Evolutionary conservation across 2,888 invertebrate genomes (phyloP), one percentile per base, ranked within the genome.

Genomic region (Platycheirus rosarum): DNA sequence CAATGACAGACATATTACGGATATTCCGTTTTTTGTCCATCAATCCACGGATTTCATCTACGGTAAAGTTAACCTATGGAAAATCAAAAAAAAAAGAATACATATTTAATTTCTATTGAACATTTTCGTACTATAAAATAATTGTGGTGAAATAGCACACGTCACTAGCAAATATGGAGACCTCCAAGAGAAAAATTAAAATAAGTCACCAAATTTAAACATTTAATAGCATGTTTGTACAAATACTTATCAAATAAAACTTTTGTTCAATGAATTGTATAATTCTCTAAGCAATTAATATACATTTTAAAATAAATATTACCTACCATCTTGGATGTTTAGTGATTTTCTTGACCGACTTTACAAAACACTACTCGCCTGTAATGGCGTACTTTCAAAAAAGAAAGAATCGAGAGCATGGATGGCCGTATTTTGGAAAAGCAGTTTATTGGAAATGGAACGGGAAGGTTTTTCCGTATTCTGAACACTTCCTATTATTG

Each of bases 11-110:
- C 99, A 99, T 99, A 93, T 99, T 99, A 91, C 99, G 95, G 93
- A 99, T 99, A 91, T 99, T 99, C 93, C 93, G 94, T 94, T 99
- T 99, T 92, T 97, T 97, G 97, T 99, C 99, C 99, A 99, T 99
- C 95, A 99, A 97, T 91, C 90, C 93, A 93, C 99, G 97, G 94
- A 99, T 99, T 93, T 99, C 98, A 93, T 99, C 99, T 93, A 99
- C 97, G 86, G 99, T 99, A 92, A 99, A 99, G 95, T 99, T 99
- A 95, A 99, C 99, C 99, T 99, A 88, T 44, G 91, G 16, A 29
- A 85, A 86, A 85, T 32, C 6, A 63, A 32, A 18, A 7, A n/a
- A 4, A 35, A 18, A 4, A 26, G 40, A 40, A n/a, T n/a, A n/a
- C n/a, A n/a, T n/a, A n/a, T n/a, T n/a, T n/a, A n/a, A n/a, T n/a